These are phyloP conservation scores for Terebella lapidaria DNA, from an alignment of 2,888 invertebrate species.

Conservation along the genomic window DNA sequence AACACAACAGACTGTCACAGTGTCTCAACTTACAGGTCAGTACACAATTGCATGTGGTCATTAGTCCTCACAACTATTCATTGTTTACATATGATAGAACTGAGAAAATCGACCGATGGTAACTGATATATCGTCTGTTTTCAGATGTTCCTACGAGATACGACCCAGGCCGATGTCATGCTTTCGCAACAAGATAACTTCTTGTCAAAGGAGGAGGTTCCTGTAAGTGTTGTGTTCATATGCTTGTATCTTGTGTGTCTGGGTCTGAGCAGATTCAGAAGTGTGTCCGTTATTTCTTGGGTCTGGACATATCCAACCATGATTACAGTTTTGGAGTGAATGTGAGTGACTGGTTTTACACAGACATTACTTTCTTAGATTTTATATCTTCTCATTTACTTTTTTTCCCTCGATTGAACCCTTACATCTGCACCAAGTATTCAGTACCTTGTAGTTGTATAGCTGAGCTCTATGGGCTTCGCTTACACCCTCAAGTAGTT, in stretches of 20 bases:
- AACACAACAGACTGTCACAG: constrained; percentile 89
- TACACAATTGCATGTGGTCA: neutral
- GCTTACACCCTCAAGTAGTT: too few relatives aligned
- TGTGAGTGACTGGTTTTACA: too few relatives aligned
- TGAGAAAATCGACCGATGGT: neutral
- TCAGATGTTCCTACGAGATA: constrained; percentile 86
- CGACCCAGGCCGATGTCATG: constrained; percentile 93
- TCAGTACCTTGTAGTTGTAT: too few relatives aligned
- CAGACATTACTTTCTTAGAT: too few relatives aligned
- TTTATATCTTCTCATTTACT: too few relatives aligned
- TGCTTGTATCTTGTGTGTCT: neutral
- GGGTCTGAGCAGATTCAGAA: neutral
- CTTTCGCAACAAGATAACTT: constrained; percentile 97
- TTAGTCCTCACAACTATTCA: neutral
- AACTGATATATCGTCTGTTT: neutral
- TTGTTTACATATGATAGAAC: neutral
- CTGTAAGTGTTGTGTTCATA: constrained; percentile 58
- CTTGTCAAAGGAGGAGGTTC: constrained; percentile 92
- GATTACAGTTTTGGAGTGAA: neutral
- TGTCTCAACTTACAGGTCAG: constrained; percentile 67
- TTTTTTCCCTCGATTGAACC: too few relatives aligned
- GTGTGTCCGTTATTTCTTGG: neutral
- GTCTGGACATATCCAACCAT: neutral
- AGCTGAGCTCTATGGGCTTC: too few relatives aligned
- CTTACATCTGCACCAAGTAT: too few relatives aligned